Evolutionary conservation across 2,113 vertebrate genomes (phyloP), one percentile per base, ranked within the genome.

Genomic region (Cavia porcellus): DNA sequence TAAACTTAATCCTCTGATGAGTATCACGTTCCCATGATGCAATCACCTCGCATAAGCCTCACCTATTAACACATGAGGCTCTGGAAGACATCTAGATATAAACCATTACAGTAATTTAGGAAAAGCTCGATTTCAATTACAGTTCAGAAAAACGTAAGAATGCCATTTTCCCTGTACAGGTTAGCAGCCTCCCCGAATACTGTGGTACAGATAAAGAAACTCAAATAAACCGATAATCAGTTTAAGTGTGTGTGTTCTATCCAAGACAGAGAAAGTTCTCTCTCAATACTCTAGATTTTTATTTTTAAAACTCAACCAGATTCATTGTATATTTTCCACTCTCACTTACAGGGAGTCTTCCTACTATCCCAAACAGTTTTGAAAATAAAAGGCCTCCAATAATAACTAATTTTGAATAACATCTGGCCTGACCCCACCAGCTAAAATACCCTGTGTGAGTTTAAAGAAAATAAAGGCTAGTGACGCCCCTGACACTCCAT

Each of bases 401-500:
- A 96, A 91, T 50, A 88, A 82, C 61, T 50, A 59, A 74, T 61
- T 86, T 95, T 75, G 79, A 89, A 81, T 89, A 80, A 72, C 47
- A 42, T 42, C 61, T 52, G 52, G 20, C 19, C 75, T n/a, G 42
- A 61, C 74, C 62, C 55, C 12, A 30, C 12, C 25, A 68, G 8
- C 14, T 50, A 55, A 19, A 92, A 61, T 10, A n/a, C 6, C 5
- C 2, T 24, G 1, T 25, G 25, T 38, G 45, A n/a, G 14, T n/a
- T 30, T 80, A 32, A 72, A 17, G 35, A 38, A 72, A 86, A 38
- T 3, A 59, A 45, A 81, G 4, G 4, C 32, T 11, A 47, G 1
- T 13, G 47, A n/a, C 57, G 7, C 13, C 14, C 9, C 9, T 0
- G 0, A n/a, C 12, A 22, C 32, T 85, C n/a, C n/a, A 0, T 2